A percentile compares a stretch with the other conserved stretches of the same genome.
Evolutionary conservation across 2,113 vertebrate species (phyloP).

Genomic region (Pipra filicauda): DNA sequence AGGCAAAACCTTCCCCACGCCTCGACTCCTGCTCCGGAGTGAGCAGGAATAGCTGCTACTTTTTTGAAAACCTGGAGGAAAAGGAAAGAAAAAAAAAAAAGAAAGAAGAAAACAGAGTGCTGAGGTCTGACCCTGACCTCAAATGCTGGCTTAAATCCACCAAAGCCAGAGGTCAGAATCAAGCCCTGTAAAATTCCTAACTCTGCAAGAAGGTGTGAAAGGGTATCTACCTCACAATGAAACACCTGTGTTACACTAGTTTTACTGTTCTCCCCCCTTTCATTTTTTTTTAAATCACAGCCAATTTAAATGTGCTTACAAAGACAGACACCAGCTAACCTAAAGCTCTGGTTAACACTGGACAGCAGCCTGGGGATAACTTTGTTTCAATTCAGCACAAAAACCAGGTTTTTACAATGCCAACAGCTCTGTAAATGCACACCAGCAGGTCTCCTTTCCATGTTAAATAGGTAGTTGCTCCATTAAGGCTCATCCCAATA

Average conservation of each 20-base stretch:
- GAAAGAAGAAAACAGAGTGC: not conserved
- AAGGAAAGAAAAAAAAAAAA: not conserved
- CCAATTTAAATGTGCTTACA: not conserved
- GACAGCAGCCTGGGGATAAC: not conserved
- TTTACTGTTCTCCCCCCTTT: rapidly evolving
- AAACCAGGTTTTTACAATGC: not conserved
- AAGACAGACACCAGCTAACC: not conserved
- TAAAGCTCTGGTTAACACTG: not conserved
- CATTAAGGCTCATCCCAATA: not conserved
- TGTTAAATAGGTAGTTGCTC: not conserved
- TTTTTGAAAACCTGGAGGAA: not conserved
- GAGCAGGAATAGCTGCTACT: not conserved
- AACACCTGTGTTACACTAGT: not conserved
- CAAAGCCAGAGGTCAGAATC: not conserved
- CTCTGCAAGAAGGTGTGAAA: not conserved
- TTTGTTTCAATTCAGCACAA: not conserved
- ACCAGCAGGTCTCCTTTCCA: not conserved
- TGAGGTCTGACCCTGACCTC: not conserved
- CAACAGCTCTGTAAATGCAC: not conserved
- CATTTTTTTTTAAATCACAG: not conserved
- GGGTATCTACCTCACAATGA: not conserved
- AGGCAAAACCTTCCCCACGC: not conserved
- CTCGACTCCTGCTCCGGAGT: not conserved
- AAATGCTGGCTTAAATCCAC: not conserved
- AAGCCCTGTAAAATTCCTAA: not conserved